Evolutionary conservation across 1,140 invertebrate species (phyloP), one percentile per base, ranked within the genome.

Genomic region (Polyergus mexicanus): DNA sequence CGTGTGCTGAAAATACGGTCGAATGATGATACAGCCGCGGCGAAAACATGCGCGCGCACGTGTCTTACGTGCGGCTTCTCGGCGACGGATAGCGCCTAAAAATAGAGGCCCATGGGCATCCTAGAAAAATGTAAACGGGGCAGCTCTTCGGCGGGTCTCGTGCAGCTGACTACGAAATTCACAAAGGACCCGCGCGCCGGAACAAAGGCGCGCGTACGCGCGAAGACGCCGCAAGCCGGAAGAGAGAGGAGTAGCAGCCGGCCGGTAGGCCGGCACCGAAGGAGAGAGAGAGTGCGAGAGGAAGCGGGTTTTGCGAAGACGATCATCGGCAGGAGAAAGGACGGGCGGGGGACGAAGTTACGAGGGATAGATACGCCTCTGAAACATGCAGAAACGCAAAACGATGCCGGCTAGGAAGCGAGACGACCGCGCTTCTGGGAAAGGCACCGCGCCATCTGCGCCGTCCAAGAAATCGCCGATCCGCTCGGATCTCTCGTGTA

Each of bases 131-230:
- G 84, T 86, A 88, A 90, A 91, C 83, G 88, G 75, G 86, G 86
- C 85, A 90, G 87, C 58, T 62, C 60, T 32, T 3, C 16, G 47
- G 16, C 60, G 60, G 60, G 58, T 44, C 38, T 92, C 92, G 91
- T 92, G 92, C 92, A 92, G 91, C 91, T 92, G 91, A 92, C 92
- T 91, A 92, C 69, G 87, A 91, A 91, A 92, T 92, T 92, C 86
- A 92, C 90, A 89, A 92, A 92, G 92, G 87, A 89, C 77, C 88
- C 84, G 74, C 84, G 74, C 71, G 86, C 60, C 85, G 88, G 91
- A 92, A 92, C 91, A 92, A 92, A 92, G 92, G 91, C 88, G 88
- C 69, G 63, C 68, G 56, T 81, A 88, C 77, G 75, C 83, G 87
- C 86, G 86, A 90, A 86, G 78, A 85, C 69, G 88, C 75, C 87